Evolutionary conservation across 2,113 vertebrate genomes (phyloP), one percentile per base, ranked within the genome.

Genomic region (Cyanoderma ruficeps): DNA sequence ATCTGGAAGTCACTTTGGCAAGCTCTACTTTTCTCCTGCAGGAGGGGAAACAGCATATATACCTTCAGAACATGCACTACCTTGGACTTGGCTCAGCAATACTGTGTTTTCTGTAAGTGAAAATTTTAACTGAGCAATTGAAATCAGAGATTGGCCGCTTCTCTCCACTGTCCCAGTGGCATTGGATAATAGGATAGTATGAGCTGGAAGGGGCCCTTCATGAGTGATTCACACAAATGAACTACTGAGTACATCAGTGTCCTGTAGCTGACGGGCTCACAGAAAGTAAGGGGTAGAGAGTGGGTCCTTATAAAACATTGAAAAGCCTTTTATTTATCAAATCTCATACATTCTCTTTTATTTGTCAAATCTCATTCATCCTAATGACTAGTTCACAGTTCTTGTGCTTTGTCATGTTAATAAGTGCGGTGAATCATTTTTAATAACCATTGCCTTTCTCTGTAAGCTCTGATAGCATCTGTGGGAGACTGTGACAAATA

Each of bases 391-490:
- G 33, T 76, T 97, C 67, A 77, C 12, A 4, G 76, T 65, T 86
- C 4, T 1, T 79, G 24, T 69, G 63, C 76, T 96, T 93, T 96
- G 53, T 87, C 71, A 90, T 83, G 68, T 78, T 83, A 93, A 37
- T 91, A 89, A 91, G 53, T n/a, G 30, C 3, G 1, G 30, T 79
- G 71, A 94, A 74, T 94, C 17, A 85, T 90, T 90, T 96, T 94
- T 93, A 91, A 91, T 89, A 87, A 78, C 56, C 0, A 1, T 28
- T 52, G 31, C 7, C 0, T 82, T 91, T 91, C 80, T 93, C 31
- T 64, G 35, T 56, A 27, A 64, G 23, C 15, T 94, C 69, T 92
- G 31, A 49, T 67, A 27, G 39, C 5, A 2, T 39, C 64, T 50
- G 52, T 78, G 69, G 55, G 57, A 77, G 69, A n/a, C 42, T 55